A percentile compares a stretch with the other conserved stretches of the same genome.
phyloP scores from a whole-genome alignment of 2,888 invertebrate species.

The Drosophila longiperda region DNA sequence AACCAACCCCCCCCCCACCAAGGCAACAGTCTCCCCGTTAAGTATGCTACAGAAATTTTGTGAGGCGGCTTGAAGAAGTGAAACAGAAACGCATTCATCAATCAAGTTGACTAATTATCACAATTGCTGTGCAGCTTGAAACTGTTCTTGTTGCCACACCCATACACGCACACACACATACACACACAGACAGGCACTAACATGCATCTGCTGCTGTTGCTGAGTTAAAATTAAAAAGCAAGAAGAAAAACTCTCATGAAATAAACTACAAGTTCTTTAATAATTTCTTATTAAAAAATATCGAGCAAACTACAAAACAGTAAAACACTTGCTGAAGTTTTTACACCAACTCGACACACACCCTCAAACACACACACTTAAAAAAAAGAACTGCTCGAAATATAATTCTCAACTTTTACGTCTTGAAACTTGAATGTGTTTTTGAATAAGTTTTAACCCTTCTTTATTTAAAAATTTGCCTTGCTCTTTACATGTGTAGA shows the following conservation, averaged over 20 bases:
- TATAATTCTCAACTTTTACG: neutral
- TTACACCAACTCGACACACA: neutral
- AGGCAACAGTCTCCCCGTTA: neutral
- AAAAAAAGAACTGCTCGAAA: neutral
- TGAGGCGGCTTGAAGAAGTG: neutral
- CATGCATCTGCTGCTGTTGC: neutral
- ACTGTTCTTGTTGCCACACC: conserved; percentile 10
- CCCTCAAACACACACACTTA: neutral
- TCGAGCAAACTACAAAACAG: conserved; percentile 20
- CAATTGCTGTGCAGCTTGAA: conserved; percentile 40
- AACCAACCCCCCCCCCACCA: too few relatives aligned
- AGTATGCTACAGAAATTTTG: conserved; percentile 47
- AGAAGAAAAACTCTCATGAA: conserved; percentile 32
- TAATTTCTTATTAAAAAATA: conserved; percentile 78
- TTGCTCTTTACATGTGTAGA: neutral
- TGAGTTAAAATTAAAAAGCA: conserved; percentile 3
- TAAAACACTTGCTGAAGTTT: conserved; percentile 65
- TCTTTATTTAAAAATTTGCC: too few relatives aligned
- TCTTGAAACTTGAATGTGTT: too few relatives aligned
- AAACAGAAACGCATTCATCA: conserved; percentile 59
- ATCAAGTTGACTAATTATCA: conserved; percentile 77
- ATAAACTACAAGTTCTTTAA: conserved; percentile 70
- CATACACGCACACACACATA: conserved; percentile 2
- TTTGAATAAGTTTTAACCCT: too few relatives aligned
- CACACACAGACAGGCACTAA: neutral